Evolutionary conservation across 2,888 invertebrate species (phyloP).

Genomic region (Linnaemya vulpina): DNA sequence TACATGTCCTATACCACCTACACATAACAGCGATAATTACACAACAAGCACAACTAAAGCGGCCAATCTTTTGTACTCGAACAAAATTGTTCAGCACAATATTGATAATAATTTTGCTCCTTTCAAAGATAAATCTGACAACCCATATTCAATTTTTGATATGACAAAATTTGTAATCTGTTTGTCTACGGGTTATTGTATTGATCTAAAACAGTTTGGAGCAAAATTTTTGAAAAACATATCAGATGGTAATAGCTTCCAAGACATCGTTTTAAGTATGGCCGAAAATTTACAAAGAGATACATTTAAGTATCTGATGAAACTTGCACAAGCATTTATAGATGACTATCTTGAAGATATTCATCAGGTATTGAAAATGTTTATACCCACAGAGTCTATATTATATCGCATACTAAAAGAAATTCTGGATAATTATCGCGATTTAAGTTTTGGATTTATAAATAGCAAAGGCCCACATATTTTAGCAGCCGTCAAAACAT

Average conservation of each 20-base stretch:
- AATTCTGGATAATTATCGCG: conserved; percentile 61
- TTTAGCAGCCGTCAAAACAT: conserved; percentile 51
- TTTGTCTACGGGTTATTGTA: conserved; percentile 22
- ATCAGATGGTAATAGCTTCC: conserved; percentile 73
- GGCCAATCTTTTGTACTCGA: conserved; percentile 29
- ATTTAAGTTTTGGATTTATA: conserved; percentile 40
- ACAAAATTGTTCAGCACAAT: neutral
- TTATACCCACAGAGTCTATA: conserved; percentile 75
- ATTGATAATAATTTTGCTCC: conserved; percentile 31
- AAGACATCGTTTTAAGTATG: conserved; percentile 72
- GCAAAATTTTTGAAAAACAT: conserved; percentile 69
- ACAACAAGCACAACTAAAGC: neutral
- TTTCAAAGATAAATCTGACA: neutral
- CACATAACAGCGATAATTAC: conserved; percentile 29
- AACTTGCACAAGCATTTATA: conserved; percentile 74
- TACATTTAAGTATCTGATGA: conserved; percentile 69
- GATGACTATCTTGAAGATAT: conserved; percentile 61
- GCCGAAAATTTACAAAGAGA: conserved; percentile 51
- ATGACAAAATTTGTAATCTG: too few species aligned
- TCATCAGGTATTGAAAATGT: conserved; percentile 63
- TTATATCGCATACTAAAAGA: conserved; percentile 73
- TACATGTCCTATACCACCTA: conserved; percentile 75
- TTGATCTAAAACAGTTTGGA: conserved; percentile 67
- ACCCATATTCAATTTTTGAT: neutral
- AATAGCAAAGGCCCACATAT: conserved; percentile 55